Percentiles rank a stretch among this genome's conserved stretches.
Evolutionary conservation across 2,888 invertebrate genomes (phyloP).

Genomic region (Pyrocoelia pectoralis): DNA sequence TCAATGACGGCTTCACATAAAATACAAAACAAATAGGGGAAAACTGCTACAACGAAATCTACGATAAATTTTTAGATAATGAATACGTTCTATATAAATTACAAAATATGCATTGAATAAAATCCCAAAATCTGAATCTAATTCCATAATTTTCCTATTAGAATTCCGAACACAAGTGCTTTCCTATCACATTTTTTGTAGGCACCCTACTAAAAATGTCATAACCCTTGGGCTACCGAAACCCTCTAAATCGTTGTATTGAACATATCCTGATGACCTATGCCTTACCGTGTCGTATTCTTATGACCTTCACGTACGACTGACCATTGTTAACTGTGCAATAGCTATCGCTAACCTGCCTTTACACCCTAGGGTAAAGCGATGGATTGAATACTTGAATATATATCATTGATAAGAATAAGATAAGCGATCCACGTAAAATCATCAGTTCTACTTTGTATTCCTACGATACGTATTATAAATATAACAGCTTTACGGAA

Average conservation of each 20-base stretch:
- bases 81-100: background rate
- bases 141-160: slow-evolving; percentile 45
- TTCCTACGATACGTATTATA: background rate
- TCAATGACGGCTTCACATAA: slow-evolving; percentile 13
- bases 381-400: slow-evolving; percentile 36
- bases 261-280: slow-evolving; percentile 49
- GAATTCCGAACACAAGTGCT: slow-evolving; percentile 46
- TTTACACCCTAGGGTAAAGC: slow-evolving; percentile 38
- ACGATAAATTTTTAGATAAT: background rate
- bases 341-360: slow-evolving; percentile 35
- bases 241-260: slow-evolving; percentile 48
- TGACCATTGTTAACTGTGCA: slow-evolving; percentile 44
- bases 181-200: slow-evolving; percentile 43
- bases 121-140: slow-evolving; percentile 23
- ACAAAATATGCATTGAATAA: background rate
- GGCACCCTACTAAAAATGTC: slow-evolving; percentile 44
- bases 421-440: slow-evolving; percentile 13
- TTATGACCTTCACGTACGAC: slow-evolving; percentile 45
- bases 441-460: slow-evolving; percentile 9
- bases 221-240: slow-evolving; percentile 46
- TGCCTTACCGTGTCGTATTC: slow-evolving; percentile 38
- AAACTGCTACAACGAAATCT: background rate
- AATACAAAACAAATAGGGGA: slow-evolving; percentile 2
- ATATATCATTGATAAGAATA: slow-evolving; percentile 27
- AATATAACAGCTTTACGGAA: background rate